Evolutionary conservation across 92 coral and sea anemone genomes (phyloP).

Genomic region (Virgularia gustaviana): DNA sequence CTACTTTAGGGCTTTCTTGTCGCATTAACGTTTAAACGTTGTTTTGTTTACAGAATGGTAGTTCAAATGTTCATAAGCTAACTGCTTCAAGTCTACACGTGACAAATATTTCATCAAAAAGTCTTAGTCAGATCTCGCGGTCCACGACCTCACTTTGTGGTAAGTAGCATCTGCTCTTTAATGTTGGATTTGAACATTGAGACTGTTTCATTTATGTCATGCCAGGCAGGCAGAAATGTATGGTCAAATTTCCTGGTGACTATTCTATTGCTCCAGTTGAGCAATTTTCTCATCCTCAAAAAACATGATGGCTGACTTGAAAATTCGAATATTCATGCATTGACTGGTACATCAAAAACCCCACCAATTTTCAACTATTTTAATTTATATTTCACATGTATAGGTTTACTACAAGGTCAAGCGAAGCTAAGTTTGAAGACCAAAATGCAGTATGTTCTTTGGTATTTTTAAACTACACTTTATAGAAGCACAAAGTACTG

Average conservation of each 20-base stretch:
- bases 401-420: constrained; percentile 20
- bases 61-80: constrained; percentile 20
- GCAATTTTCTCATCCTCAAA: no score
- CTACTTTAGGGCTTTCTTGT: background rate
- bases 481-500: background rate
- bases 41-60: background rate
- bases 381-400: background rate
- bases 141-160: constrained; percentile 20
- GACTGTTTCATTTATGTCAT: no score
- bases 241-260: background rate
- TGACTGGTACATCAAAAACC: no score
- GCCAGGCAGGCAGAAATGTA: no score
- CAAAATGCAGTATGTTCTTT: constrained; percentile 21
- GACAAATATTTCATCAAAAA: background rate
- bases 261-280: no score
- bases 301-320: no score
- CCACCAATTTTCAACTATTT: no score
- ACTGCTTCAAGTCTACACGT: background rate
- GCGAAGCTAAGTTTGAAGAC: constrained; percentile 13
- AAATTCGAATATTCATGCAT: no score
- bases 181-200: background rate
- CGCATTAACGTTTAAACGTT: no score
- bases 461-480: background rate
- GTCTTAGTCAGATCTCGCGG: constrained; percentile 14
- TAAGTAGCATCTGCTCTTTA: background rate